Conservation (phyloP, 2,113 vertebrate species). For the Antigone vipio region DNA sequence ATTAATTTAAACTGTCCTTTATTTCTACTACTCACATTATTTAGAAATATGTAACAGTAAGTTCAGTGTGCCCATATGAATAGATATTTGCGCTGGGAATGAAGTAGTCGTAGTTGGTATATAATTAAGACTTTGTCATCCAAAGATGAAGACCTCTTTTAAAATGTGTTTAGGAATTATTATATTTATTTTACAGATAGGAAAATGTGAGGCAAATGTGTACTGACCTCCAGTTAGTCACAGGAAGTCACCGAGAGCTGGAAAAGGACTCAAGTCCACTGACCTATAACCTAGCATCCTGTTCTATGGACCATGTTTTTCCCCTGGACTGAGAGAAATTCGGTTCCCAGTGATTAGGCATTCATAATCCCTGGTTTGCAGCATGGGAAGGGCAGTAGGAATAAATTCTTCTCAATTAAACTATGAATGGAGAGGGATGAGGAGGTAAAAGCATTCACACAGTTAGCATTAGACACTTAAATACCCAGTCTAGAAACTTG, state of each 20-base stretch:
- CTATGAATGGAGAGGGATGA: neutral
- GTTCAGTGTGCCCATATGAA: neutral
- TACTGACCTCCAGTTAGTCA: neutral
- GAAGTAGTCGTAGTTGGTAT: neutral
- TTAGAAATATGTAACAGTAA: neutral
- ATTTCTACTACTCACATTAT: neutral
- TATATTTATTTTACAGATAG: neutral
- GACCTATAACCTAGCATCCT: neutral
- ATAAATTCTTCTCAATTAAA: neutral
- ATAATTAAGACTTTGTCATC: neutral
- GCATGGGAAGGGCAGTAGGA: neutral
- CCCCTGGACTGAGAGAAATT: neutral
- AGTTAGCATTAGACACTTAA: neutral
- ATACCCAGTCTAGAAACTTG: neutral
- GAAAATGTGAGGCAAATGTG: neutral
- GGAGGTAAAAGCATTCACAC: neutral
- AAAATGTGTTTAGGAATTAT: neutral
- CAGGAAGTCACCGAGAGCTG: neutral
- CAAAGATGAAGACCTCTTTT: neutral
- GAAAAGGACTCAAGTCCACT: neutral
- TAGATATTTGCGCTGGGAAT: neutral
- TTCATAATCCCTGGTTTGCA: neutral
- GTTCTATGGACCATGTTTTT: neutral
- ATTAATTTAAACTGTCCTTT: neutral
- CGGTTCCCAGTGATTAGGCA: neutral